These are phyloP conservation scores for Pyxicephalus adspersus DNA, from an alignment of 2,113 vertebrate species.

Conservation along the genomic window DNA sequence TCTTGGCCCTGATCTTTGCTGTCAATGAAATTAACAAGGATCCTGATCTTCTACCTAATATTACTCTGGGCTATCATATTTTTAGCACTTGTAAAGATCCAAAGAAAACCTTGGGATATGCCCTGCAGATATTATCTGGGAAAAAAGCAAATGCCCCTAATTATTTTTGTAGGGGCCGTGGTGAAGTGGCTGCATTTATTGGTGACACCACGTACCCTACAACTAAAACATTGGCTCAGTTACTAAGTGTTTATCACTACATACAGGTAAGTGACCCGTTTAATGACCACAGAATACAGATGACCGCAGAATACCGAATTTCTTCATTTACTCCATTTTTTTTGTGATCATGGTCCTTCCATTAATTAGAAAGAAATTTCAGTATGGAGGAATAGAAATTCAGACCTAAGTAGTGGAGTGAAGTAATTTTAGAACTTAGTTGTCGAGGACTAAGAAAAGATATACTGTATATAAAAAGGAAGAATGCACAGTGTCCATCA, in stretches of 20 bases:
- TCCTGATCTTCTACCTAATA: not conserved
- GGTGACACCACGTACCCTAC: not conserved
- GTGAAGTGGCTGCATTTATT: slow-evolving; percentile 2
- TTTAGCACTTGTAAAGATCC: slow-evolving; percentile 1
- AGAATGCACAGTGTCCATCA: no score
- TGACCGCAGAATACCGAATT: no score
- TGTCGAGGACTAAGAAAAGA: no score
- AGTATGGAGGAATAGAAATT: no score
- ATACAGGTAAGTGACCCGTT: slow-evolving; percentile 34
- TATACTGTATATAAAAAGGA: no score
- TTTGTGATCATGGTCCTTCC: no score
- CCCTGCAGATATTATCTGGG: slow-evolving; percentile 3
- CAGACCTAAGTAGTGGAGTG: no score
- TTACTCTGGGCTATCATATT: slow-evolving; percentile 21
- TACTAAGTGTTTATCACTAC: not conserved
- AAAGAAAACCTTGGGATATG: not conserved
- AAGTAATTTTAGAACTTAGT: no score
- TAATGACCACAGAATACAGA: no score
- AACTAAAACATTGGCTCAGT: not conserved
- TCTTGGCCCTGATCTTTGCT: slow-evolving; percentile 32
- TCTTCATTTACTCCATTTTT: no score
- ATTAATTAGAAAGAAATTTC: no score
- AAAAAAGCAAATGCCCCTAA: not conserved
- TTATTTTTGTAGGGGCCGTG: not conserved
- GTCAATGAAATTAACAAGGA: slow-evolving; percentile 29